phyloP scores from a whole-genome alignment of 1,140 invertebrate species.

The Plectrocnemia conspersa region DNA sequence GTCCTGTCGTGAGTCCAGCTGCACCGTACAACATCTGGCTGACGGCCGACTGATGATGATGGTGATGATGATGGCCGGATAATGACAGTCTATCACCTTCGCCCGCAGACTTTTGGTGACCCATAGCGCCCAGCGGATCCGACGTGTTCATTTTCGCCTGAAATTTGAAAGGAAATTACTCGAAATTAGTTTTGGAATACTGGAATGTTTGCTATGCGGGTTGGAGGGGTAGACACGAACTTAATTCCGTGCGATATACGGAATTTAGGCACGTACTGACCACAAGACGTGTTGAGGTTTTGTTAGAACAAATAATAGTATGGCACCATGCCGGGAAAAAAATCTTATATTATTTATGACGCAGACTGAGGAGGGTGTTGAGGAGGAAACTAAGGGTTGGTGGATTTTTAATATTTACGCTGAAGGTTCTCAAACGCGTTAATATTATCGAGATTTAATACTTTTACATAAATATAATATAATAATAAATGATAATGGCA shows the following conservation, averaged over 20 bases:
- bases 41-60: conserved; percentile 48
- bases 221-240: background rate
- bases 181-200: background rate
- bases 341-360: conserved; percentile 29
- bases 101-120: conserved; percentile 42
- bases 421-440: background rate
- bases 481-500: no score
- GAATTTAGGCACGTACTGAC: conserved; percentile 23
- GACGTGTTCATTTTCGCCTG: conserved; percentile 58
- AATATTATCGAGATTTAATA: no score
- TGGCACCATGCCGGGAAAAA: conserved; percentile 23
- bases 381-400: background rate
- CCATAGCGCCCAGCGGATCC: conserved; percentile 42
- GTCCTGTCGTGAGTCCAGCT: conserved; percentile 46
- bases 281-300: conserved; percentile 23
- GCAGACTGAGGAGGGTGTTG: conserved; percentile 1
- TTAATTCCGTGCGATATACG: conserved; percentile 16
- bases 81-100: conserved; percentile 41
- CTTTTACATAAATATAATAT: no score
- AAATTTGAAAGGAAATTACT: conserved; percentile 31
- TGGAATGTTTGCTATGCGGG: background rate
- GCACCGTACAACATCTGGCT: conserved; percentile 51
- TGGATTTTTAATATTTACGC: conserved; percentile 24
- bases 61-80: conserved; percentile 33
- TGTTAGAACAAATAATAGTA: conserved; percentile 18